Evolutionary conservation across 1,140 invertebrate genomes (phyloP).

Genomic region (Adoxophyes honmai): DNA sequence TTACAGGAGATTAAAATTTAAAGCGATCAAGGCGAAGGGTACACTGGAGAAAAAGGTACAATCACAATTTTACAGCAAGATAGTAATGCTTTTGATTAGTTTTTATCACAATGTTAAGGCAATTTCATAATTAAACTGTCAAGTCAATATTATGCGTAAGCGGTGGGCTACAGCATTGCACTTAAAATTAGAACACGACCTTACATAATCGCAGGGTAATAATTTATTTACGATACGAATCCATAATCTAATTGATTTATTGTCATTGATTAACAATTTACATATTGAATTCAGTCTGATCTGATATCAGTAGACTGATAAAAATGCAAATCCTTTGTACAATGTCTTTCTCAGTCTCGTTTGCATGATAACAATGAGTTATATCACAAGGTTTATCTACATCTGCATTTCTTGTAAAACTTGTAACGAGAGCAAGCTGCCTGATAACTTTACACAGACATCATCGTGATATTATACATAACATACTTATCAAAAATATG

Average conservation of each 20-base stretch:
- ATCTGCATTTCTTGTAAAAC: no score
- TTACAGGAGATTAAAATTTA: no score
- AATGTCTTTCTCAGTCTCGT: neutral
- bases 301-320: conserved; percentile 11
- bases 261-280: neutral
- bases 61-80: neutral
- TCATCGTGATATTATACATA: no score
- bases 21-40: neutral
- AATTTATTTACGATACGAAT: conserved; percentile 2
- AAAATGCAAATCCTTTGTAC: conserved; percentile 10
- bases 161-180: conserved; percentile 9
- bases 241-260: conserved; percentile 6
- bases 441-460: no score
- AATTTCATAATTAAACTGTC: neutral
- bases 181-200: neutral
- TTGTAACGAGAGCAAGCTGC: no score
- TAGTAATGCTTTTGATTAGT: no score
- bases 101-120: conserved; percentile 7
- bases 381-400: no score
- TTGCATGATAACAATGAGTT: neutral
- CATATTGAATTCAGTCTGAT: neutral
- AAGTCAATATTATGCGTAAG: neutral
- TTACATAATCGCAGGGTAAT: neutral
- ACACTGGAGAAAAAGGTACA: neutral
- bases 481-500: no score